phyloP scores from a whole-genome alignment of 2,797 vertebrate species.

The Onychomys leucogaster region DNA sequence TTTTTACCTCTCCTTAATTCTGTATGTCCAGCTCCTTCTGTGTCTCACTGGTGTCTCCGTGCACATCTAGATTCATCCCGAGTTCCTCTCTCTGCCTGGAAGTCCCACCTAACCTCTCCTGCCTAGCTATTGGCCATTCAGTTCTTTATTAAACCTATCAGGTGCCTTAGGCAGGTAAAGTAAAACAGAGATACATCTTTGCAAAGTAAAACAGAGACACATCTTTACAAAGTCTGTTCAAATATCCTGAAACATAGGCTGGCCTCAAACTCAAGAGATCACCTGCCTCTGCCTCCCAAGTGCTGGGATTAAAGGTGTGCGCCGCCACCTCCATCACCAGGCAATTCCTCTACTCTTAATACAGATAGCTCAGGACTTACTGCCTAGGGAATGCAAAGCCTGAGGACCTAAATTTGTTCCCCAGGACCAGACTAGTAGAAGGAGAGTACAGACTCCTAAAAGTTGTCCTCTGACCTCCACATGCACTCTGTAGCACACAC shows the following conservation, averaged over 20 bases:
- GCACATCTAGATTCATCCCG: not conserved
- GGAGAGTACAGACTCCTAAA: not conserved
- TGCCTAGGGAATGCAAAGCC: not conserved
- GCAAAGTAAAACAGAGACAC: not conserved
- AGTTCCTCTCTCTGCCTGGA: not conserved
- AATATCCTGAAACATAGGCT: not conserved
- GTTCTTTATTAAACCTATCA: not conserved
- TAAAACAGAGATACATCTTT: not conserved
- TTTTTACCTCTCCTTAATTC: not conserved
- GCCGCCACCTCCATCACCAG: not conserved
- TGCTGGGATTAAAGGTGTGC: not conserved
- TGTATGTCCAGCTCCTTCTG: not conserved
- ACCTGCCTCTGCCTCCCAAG: not conserved
- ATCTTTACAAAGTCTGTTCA: not conserved
- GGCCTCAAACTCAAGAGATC: not conserved
- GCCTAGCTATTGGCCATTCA: not conserved
- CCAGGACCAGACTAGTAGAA: not conserved
- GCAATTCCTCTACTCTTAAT: not conserved
- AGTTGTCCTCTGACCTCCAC: not conserved
- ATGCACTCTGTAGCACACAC: not conserved
- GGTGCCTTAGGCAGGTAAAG: not conserved
- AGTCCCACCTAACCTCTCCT: not conserved
- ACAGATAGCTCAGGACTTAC: not conserved
- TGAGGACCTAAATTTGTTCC: not conserved
- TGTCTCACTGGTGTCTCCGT: not conserved